Evolutionary conservation across 2,888 invertebrate genomes (phyloP), one percentile per base, ranked within the genome.

Genomic region (Heliconius erato): DNA sequence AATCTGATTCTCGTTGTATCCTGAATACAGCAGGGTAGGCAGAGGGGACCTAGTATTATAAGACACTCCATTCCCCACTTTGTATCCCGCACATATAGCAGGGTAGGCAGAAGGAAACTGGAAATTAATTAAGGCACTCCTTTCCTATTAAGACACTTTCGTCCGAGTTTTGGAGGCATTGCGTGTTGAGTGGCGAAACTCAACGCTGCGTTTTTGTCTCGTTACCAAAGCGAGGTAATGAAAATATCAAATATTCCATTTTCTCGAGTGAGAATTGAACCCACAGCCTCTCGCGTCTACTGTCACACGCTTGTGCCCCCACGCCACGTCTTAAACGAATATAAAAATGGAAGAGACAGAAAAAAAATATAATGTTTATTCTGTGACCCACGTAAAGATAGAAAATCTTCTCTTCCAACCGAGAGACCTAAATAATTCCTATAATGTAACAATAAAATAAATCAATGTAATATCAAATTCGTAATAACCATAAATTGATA

Each of bases 401-500:
- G 40, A 74, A 76, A 74, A 76, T 76, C 35, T 82, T 74, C 69
- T 72, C 72, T 79, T 79, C 68, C 67, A 40, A 80, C 26, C 65
- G 79, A 82, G 82, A 76, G 77, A 68, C 28, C 68, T 68, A 79
- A 83, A 83, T 84, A 80, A 84, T 68, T 19, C 67, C 67, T 14
- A 63, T 79, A 74, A 74, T 69, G 82, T 77, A 80, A 80, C 83
- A 84, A 85, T 85, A 85, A 85, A 85, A 85, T 84, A 84, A 82
- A 83, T 84, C 84, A 84, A 83, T 83, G 81, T 80, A 77, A 84
- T 83, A 83, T 83, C 83, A 67, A 76, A 81, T 79, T 83, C 77
- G 85, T 82, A 83, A 83, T 83, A 83, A 82, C 85, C 80, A 81
- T 83, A 85, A 85, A 85, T 85, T 85, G 80, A 81, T 83, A 83